A percentile compares a stretch with the other conserved stretches of the same genome.
These are phyloP conservation scores for Gonatopus flavifemur DNA, from an alignment of 1,140 invertebrate genomes.

Conservation along the genomic window DNA sequence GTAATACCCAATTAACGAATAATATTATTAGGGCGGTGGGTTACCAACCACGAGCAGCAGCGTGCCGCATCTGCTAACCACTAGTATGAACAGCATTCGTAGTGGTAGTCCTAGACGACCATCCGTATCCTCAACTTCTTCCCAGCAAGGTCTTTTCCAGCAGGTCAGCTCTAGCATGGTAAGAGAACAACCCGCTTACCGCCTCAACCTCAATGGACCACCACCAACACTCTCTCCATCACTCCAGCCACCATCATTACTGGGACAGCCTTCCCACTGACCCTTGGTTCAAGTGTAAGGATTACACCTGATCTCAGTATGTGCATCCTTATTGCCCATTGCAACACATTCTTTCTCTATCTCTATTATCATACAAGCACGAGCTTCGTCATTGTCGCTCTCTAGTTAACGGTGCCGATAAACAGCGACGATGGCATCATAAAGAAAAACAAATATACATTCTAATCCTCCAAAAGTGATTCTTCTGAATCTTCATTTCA, in stretches of 20 bases:
- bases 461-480: too few relatives aligned
- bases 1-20: too few relatives aligned
- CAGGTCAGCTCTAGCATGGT: constrained; percentile 85
- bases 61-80: constrained; percentile 78
- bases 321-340: constrained; percentile 36
- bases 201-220: constrained; percentile 66
- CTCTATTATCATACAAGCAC: too few relatives aligned
- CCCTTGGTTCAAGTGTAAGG: constrained; percentile 75
- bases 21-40: constrained; percentile 82
- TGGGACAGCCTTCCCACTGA: constrained; percentile 66
- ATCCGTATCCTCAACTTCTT: constrained; percentile 58
- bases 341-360: constrained; percentile 9
- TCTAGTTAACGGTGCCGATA: neutral
- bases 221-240: constrained; percentile 59
- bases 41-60: constrained; percentile 87
- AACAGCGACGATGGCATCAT: too few relatives aligned
- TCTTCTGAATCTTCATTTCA: too few relatives aligned
- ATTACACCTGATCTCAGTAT: constrained; percentile 60
- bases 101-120: constrained; percentile 73
- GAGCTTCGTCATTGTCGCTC: neutral
- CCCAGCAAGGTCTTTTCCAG: constrained; percentile 73
- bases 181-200: constrained; percentile 73
- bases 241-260: constrained; percentile 65
- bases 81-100: constrained; percentile 80
- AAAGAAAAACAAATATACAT: too few relatives aligned